Percentiles rank a stretch among this genome's conserved stretches.
Evolutionary conservation across 2,797 vertebrate species (phyloP).

Genomic region (Poecilia gillii): DNA sequence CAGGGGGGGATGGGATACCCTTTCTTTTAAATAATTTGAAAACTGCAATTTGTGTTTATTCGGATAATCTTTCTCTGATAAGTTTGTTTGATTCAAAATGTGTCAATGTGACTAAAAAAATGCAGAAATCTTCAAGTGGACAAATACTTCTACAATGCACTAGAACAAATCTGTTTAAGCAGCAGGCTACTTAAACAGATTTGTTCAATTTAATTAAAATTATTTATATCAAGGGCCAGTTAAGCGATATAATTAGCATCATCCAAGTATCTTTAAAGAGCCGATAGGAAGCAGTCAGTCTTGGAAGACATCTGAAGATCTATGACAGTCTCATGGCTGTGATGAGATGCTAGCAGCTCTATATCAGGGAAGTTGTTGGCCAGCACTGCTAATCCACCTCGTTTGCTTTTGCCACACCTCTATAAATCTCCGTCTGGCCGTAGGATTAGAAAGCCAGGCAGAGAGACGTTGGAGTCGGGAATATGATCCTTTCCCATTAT

Average conservation of each 20-base stretch:
- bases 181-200: neutral
- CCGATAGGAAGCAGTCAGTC: neutral
- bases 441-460: neutral
- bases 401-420: neutral
- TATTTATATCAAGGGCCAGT: neutral
- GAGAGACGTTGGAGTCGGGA: neutral
- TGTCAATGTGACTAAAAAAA: too few relatives aligned
- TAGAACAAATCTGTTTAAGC: neutral
- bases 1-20: accelerated
- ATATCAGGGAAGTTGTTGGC: neutral
- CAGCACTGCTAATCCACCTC: neutral
- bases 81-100: neutral
- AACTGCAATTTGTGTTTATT: neutral
- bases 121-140: neutral
- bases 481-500: neutral
- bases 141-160: neutral
- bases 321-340: neutral
- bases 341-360: neutral
- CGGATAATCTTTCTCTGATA: neutral
- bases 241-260: neutral
- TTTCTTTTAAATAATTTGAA: neutral
- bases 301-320: neutral
- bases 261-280: neutral
- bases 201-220: neutral
- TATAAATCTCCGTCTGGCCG: neutral